Base-by-base conservation (phyloP, 2,113 vertebrate species). In the Morone chrysops region DNA sequence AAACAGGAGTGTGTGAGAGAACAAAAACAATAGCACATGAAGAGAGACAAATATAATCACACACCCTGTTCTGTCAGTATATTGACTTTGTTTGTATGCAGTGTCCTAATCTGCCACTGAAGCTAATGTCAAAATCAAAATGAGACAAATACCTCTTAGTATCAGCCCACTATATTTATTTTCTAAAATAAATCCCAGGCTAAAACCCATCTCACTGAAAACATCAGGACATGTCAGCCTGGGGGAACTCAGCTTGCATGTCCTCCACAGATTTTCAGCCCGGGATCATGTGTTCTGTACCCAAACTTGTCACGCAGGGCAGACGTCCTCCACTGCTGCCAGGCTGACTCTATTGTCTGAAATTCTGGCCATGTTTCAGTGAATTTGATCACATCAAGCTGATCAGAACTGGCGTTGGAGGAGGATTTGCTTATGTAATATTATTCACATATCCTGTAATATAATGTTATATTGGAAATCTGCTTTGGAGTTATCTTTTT, bases 221-320 rank as follows among this genome's bases (percentile, higher is more conserved):
- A 31, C 13, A 12, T 53, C 61, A 53, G 57, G 36, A n/a, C 48
- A 9, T 13, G 17, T 78, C 59, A 57, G 75, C 56, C 57, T 9
- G 51, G 57, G 20, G 59, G 14, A 70, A 22, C 50, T 61, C 60
- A n/a, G 72, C 80, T 70, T 4, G 45, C 40, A 45, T 73, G 60
- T 65, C 63, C 59, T 81, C 20, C 7, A 5, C 51, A 66, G 51
- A 54, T 84, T 82, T 83, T 69, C 67, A 45, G 14, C 70, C 12
- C 36, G 22, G 67, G n/a, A 75, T 80, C 60, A 65, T 63, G 57
- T 75, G 72, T 68, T 70, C 65, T 54, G 40, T 51, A 25, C 57
- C 17, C 83, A 80, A 62, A 83, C 31, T 61, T 76, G 80, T 90
- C 82, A 69, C 20, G 25, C 70, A 75, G 6, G 16, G 31, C 74